Evolutionary conservation across 2,113 vertebrate species (phyloP), one percentile per base, ranked within the genome.

Genomic region (Acrocephalus kingi): DNA sequence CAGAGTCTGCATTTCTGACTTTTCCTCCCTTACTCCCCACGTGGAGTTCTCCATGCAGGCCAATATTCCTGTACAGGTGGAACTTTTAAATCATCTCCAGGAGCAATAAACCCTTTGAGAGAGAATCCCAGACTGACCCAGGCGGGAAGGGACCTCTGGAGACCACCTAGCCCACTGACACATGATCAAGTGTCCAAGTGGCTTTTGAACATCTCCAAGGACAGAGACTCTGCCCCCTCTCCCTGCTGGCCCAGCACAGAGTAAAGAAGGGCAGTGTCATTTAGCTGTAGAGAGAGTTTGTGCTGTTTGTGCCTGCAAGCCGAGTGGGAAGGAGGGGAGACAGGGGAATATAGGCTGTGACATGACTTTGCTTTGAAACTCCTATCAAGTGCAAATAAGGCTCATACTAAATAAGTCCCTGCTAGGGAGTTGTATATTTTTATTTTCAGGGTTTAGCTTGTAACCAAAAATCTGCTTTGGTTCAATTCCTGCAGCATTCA

Each of bases 341-440:
- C 45, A 67, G 39, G 52, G 88, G 86, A 94, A 90, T 54, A 94
- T 51, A 94, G 68, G 43, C 68, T 90, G 55, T 55, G 90, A 71
- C 68, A 59, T 46, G 72, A 71, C 68, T 67, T 51, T 67, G 72
- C 92, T 95, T 86, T 97, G 85, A 93, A 90, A 94, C 63, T 48
- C 55, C 83, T 88, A 80, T 63, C 83, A 81, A 93, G 55, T 87
- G 76, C 90, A 92, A 92, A 74, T 76, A 87, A 87, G 87, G 19
- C 67, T 90, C 59, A 49, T 61, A 28, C 13, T 79, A 90, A 95
- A 13, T 61, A 75, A 88, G 72, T 58, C 72, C 59, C 83, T 81
- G 63, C 76, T 86, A 92, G 68, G 68, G 63, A 93, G 27, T 68
- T 84, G 83, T 88, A 67, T 90, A 27, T 81, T 94, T 93, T 86